These are phyloP conservation scores for Mallateleia sp. DNA, from an alignment of 2,888 invertebrate species.

Conservation along the genomic window DNA sequence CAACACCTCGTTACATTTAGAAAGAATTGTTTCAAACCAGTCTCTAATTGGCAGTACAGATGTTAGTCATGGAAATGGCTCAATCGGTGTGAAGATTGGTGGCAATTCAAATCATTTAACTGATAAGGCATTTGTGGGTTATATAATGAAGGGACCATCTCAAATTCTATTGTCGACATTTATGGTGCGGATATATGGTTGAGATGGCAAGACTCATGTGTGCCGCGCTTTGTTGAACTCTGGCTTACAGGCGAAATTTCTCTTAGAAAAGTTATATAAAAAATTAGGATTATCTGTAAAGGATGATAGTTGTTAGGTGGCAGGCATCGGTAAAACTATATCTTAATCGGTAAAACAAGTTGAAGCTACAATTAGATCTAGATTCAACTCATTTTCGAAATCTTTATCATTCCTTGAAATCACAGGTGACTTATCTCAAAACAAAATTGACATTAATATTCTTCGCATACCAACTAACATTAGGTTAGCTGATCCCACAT, in stretches of 20 bases:
- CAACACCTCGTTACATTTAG: conserved; percentile 29
- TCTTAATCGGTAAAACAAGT: not conserved
- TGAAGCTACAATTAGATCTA: not conserved
- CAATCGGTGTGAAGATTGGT: not conserved
- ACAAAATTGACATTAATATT: not conserved
- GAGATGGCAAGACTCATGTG: not conserved
- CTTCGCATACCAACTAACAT: not conserved
- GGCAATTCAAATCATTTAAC: not conserved
- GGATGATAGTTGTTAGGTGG: not conserved
- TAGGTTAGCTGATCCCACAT: not conserved
- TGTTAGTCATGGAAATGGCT: too few species aligned
- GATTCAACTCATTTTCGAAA: not conserved
- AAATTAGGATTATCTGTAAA: not conserved
- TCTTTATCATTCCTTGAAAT: not conserved
- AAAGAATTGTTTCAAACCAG: not conserved
- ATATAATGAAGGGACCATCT: not conserved
- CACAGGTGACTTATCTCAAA: not conserved
- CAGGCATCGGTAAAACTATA: not conserved
- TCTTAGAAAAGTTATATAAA: not conserved
- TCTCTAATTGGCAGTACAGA: not conserved
- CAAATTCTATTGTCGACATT: not conserved
- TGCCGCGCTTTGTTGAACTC: conserved; percentile 1
- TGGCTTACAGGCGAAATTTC: not conserved
- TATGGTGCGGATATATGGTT: not conserved
- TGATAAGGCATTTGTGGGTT: not conserved